A percentile compares a stretch with the other conserved stretches of the same genome.
Evolutionary conservation across 2,113 vertebrate species (phyloP).

Genomic region (Chelonoidis abingdonii): DNA sequence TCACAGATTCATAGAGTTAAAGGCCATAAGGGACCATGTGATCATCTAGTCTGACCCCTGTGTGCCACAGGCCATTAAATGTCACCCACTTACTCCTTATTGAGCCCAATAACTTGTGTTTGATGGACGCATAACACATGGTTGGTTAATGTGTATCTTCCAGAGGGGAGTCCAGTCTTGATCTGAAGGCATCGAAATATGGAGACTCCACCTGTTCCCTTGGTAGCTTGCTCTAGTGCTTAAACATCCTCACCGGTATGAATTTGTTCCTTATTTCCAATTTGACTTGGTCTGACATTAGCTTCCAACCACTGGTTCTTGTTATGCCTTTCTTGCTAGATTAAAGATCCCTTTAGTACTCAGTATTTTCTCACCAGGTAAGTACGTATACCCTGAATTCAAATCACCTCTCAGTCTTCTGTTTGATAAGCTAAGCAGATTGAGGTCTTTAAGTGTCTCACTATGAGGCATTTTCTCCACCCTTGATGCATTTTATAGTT

Average conservation of each 20-base stretch:
- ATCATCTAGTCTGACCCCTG: not conserved
- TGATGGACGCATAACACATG: not conserved
- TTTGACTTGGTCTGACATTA: not conserved
- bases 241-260: not conserved
- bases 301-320: not conserved
- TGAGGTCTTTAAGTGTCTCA: not conserved
- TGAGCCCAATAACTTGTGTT: not conserved
- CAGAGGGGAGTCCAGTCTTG: not conserved
- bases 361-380: fast-evolving
- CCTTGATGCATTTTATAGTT: not conserved
- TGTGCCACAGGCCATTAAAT: not conserved
- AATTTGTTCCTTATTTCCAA: not conserved
- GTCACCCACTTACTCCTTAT: fast-evolving
- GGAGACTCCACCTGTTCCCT: not conserved
- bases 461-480: not conserved
- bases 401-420: not conserved
- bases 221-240: not conserved
- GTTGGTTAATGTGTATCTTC: not conserved
- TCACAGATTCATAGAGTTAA: not conserved
- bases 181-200: not conserved
- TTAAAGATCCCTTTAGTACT: not conserved
- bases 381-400: fast-evolving
- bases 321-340: not conserved
- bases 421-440: not conserved
- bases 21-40: not conserved